Conservation (phyloP, 2,113 vertebrate genomes). For the Fulica atra region DNA sequence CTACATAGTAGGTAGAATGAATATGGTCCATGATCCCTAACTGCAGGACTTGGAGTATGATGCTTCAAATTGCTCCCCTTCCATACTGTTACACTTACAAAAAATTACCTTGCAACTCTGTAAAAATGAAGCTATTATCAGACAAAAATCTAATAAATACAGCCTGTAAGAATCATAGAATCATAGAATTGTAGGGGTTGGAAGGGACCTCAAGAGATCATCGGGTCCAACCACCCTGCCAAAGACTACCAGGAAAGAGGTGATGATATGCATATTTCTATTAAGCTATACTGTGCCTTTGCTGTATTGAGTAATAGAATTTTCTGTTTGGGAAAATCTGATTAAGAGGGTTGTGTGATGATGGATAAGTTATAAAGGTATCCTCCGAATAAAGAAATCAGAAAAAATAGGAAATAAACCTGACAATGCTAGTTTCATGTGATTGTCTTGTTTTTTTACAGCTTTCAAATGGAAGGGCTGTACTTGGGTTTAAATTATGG, state of each 20-base stretch:
- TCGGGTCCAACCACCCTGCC: no score
- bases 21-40: not conserved
- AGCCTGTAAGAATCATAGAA: no score
- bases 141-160: not conserved
- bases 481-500: not conserved
- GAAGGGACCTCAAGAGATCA: no score
- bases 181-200: no score
- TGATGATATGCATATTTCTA: not conserved
- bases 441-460: not conserved
- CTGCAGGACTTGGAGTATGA: not conserved
- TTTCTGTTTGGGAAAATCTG: not conserved
- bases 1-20: rapidly evolving
- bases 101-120: not conserved
- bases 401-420: not conserved
- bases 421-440: not conserved
- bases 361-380: not conserved
- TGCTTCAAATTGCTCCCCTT: not conserved
- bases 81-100: rapidly evolving
- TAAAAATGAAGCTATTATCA: not conserved
- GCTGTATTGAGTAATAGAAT: not conserved
- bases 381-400: not conserved
- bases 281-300: not conserved
- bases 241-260: not conserved
- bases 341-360: not conserved
- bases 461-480: not conserved